Base-by-base conservation (phyloP, 2,888 invertebrate genomes). In the Caradrina clavipalpis region DNA sequence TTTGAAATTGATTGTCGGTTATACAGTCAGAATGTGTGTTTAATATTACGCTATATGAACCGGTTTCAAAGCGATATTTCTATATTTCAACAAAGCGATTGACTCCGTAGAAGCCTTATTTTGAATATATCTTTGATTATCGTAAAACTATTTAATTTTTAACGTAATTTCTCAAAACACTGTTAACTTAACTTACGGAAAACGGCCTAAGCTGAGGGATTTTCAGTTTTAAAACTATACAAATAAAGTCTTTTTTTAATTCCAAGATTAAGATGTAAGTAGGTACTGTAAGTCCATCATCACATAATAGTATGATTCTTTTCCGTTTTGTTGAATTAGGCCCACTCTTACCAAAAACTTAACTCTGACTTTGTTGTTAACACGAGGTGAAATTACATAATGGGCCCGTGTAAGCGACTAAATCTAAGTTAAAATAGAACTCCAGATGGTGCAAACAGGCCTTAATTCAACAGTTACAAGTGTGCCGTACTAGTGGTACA, bases 401-500 rank as follows among this genome's bases (percentile, higher is more conserved):
- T 39, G 11, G 10, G 11, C 39, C 2, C 10, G 10, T 11, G 11
- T 10, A 6, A 11, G 10, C 39, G 1, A 45, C 2, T 42, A 45
- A 45, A 17, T 3, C 17, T 0, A 17, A 17, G 45, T 45, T 45
- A 45, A 45, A 45, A 45, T 17, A 45, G 17, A 45, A 45, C 45
- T 15, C 17, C 4, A 17, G 6, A 0, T 45, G 17, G 45, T 17
- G 45, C 45, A 45, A 45, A 17, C 45, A 6, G 17, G 45, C 45
- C 45, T 45, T 17, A 39, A 39, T 45, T 26, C 22, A 31, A 45
- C 19, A 21, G 45, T 50, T 50, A 60, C 15, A 59, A 53, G 19
- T 31, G 55, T 70, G 63, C 47, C 51, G 50, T 63, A 76, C 80
- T 59, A 45, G 47, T 57, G 22, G 47, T 69, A 69, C 61, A 74